Conservation (phyloP, 23 tunicate species). For the Trididemnum clinides region DNA sequence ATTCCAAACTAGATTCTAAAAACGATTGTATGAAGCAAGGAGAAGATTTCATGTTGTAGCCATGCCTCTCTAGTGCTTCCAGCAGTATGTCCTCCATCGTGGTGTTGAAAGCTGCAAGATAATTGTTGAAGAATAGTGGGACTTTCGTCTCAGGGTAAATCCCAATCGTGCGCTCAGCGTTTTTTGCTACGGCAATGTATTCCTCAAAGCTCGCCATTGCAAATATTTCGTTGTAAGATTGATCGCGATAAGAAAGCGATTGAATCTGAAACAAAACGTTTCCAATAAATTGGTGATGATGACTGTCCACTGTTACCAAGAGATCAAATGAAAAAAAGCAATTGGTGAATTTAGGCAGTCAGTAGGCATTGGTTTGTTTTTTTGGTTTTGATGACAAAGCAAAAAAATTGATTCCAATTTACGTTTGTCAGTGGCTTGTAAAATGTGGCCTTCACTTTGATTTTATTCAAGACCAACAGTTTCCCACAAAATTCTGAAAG, state of each 20-base stretch:
- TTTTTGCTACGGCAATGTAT: constrained; percentile 72
- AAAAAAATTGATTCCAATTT: too few species aligned
- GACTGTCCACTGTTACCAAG: too few species aligned
- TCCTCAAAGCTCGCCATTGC: constrained; percentile 83
- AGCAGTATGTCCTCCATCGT: constrained; percentile 87
- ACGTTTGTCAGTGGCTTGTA: too few species aligned
- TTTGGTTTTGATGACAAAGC: too few species aligned
- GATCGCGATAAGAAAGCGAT: constrained; percentile 64
- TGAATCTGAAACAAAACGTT: constrained; percentile 72
- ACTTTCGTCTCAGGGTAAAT: constrained; percentile 93
- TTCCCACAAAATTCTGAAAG: too few species aligned
- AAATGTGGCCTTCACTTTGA: too few species aligned
- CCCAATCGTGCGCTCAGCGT: constrained; percentile 55
- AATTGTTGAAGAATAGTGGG: constrained; percentile 58
- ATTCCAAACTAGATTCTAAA: constrained; percentile 42
- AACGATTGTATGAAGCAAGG: constrained; percentile 93
- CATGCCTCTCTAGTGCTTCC: constrained; percentile 48
- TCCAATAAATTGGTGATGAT: too few species aligned
- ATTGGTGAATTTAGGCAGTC: too few species aligned
- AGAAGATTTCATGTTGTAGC: constrained; percentile 52
- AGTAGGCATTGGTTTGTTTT: too few species aligned
- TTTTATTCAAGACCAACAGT: too few species aligned
- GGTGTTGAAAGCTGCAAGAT: constrained; percentile 7
- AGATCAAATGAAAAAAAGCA: too few species aligned
- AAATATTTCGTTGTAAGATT: constrained; percentile 75